A percentile compares a stretch with the other conserved stretches of the same genome.
These are phyloP conservation scores for Perodicticus potto DNA, from an alignment of 2,797 vertebrate genomes.

Conservation along the genomic window DNA sequence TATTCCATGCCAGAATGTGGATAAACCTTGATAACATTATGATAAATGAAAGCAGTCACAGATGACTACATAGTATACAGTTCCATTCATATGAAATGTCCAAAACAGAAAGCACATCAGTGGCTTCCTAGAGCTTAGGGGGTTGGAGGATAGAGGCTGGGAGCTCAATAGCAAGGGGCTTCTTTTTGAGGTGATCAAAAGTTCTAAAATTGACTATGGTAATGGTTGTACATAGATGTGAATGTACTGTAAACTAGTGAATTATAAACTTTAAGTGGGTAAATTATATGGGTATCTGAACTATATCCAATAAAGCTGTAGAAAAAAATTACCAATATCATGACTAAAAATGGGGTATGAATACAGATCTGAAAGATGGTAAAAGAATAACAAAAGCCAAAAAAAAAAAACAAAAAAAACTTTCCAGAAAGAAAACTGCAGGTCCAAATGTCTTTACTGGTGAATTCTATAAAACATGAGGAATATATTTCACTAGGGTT, in stretches of 20 bases:
- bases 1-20: not conserved
- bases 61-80: not conserved
- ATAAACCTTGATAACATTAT: not conserved
- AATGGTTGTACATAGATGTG: not conserved
- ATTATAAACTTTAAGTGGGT: not conserved
- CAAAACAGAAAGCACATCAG: not conserved
- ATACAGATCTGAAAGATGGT: not conserved
- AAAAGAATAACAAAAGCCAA: not conserved
- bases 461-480: not conserved
- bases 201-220: not conserved
- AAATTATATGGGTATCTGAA: not conserved
- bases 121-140: not conserved
- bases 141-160: not conserved
- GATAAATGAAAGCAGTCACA: not conserved
- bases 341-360: not conserved
- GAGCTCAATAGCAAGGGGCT: not conserved
- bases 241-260: not conserved
- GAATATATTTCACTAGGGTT: not conserved
- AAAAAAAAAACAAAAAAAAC: not conserved
- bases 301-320: not conserved
- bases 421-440: not conserved
- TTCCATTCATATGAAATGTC: not conserved
- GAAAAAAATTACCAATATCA: not conserved
- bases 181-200: not conserved
- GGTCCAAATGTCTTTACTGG: not conserved